phyloP scores from a whole-genome alignment of 37 sponge, comb jelly and placozoan genomes.

The Oscarella lobularis region DNA sequence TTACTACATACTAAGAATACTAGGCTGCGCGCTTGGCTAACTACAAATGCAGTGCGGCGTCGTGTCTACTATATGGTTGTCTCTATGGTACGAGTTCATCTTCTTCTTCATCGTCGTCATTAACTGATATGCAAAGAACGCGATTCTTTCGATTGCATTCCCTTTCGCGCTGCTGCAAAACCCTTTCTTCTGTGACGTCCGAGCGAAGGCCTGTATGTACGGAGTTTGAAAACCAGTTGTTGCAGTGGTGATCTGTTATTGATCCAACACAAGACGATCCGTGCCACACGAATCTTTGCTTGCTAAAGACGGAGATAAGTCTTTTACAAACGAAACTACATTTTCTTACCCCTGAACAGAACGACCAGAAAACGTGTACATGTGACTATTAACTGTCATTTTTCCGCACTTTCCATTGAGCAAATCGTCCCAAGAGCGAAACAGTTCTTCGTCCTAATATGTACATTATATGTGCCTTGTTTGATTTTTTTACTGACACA shows the following conservation, averaged over 20 bases:
- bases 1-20: too few relatives aligned
- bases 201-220: not conserved
- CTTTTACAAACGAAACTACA: not conserved
- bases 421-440: not conserved
- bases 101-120: not conserved
- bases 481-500: too few relatives aligned
- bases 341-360: not conserved
- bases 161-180: not conserved
- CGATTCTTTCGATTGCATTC: not conserved
- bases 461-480: too few relatives aligned
- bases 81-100: too few relatives aligned
- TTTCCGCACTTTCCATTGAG: not conserved
- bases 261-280: not conserved
- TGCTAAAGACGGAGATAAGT: not conserved
- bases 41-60: too few relatives aligned
- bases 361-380: not conserved
- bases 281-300: not conserved
- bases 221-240: not conserved
- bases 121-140: not conserved
- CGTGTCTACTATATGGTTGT: too few relatives aligned
- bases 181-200: not conserved
- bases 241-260: not conserved
- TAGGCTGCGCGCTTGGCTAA: too few relatives aligned
- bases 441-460: not conserved
- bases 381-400: not conserved